Conservation (phyloP, 2,888 invertebrate species). For the Aspidiotus rigidus region DNA sequence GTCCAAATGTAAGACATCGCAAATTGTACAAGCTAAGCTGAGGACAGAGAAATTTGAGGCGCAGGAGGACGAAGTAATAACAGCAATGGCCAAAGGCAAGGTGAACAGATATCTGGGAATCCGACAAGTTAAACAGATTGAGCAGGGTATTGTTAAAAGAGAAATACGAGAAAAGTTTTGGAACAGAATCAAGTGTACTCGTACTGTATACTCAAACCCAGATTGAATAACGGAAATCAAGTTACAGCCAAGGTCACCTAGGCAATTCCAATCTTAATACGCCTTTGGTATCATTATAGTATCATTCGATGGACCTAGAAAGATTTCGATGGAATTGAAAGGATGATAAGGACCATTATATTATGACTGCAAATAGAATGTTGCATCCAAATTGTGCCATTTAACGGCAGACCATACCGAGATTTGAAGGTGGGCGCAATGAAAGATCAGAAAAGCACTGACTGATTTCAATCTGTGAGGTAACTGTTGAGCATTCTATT, state of each 20-base stretch:
- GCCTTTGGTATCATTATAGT: too few relatives aligned
- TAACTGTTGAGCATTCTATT: too few relatives aligned
- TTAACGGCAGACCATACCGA: background rate
- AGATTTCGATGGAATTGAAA: background rate
- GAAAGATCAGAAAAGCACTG: too few relatives aligned
- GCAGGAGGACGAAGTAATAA: too few relatives aligned
- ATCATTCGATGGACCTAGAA: background rate
- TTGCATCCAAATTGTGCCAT: background rate
- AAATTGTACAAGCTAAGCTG: too few relatives aligned
- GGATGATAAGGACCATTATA: background rate
- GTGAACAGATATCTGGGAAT: too few relatives aligned
- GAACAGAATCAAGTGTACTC: background rate
- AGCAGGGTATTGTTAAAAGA: too few relatives aligned
- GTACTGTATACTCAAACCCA: background rate
- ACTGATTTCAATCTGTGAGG: too few relatives aligned
- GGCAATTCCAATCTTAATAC: background rate
- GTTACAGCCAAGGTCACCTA: background rate
- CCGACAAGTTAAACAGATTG: too few relatives aligned
- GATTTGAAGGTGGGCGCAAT: background rate
- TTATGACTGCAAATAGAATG: background rate
- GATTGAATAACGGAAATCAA: background rate
- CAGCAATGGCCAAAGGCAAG: too few relatives aligned
- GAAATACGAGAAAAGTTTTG: background rate
- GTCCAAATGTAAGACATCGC: too few relatives aligned
- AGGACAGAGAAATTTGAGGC: too few relatives aligned